phyloP scores from a whole-genome alignment of 2,113 vertebrate species.

The Struthidea cinerea region DNA sequence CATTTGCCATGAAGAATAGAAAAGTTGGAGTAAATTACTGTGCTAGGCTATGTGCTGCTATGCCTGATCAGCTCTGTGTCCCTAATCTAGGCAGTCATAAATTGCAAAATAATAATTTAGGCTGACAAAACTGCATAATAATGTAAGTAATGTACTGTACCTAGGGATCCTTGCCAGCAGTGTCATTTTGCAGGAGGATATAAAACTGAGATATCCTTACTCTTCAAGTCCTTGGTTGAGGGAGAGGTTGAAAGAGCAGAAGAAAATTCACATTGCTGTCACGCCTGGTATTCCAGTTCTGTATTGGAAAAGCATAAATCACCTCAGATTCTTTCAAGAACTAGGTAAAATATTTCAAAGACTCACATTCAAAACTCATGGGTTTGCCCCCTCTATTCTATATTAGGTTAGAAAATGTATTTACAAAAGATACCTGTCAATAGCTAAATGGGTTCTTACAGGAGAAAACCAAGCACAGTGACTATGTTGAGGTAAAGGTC shows the following conservation, averaged over 20 bases:
- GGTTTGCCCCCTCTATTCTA: background rate
- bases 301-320: background rate
- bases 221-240: background rate
- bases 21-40: background rate
- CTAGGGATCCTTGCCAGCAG: background rate
- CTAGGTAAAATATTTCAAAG: background rate
- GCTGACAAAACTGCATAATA: background rate
- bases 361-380: background rate
- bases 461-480: background rate
- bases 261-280: background rate
- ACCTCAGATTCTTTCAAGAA: background rate
- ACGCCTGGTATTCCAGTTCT: background rate
- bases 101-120: conserved; percentile 27
- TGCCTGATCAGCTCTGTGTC: background rate
- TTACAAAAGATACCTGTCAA: background rate
- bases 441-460: background rate
- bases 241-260: background rate
- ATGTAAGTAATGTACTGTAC: background rate
- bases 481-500: accelerated
- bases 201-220: background rate
- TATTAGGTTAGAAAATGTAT: background rate
- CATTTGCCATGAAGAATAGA: background rate
- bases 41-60: background rate
- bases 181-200: background rate
- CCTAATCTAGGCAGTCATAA: background rate